These are phyloP conservation scores for Latrodectus geometricus DNA, from an alignment of 1,140 invertebrate genomes.

Conservation along the genomic window DNA sequence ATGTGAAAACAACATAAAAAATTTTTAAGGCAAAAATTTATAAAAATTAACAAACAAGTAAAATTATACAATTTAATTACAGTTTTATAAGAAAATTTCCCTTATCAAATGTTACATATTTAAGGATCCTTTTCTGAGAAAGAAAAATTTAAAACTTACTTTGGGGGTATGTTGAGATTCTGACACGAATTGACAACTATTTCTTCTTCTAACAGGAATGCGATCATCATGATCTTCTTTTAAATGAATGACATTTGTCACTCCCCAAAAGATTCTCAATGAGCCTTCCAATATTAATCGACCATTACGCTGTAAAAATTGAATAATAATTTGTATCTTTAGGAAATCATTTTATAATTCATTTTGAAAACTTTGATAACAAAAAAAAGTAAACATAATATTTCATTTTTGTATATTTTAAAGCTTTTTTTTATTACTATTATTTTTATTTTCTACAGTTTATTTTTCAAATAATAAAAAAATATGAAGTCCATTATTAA, in stretches of 20 bases:
- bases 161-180: constrained; percentile 11
- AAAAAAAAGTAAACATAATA: too few species aligned
- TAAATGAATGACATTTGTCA: constrained; percentile 84
- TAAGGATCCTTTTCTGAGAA: not conserved
- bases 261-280: constrained; percentile 86
- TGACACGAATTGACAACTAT: constrained; percentile 38
- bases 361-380: too few species aligned
- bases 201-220: constrained; percentile 56
- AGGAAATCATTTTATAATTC: too few species aligned
- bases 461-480: too few species aligned
- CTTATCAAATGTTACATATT: not conserved
- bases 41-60: not conserved
- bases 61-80: not conserved
- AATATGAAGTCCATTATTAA: too few species aligned
- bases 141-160: not conserved
- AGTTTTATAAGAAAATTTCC: not conserved
- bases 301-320: constrained; percentile 76
- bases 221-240: constrained; percentile 87
- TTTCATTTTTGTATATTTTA: too few species aligned
- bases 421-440: too few species aligned
- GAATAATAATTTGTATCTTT: not conserved
- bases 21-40: not conserved
- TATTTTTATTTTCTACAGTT: too few species aligned
- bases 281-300: constrained; percentile 83
- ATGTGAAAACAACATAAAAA: not conserved